Evolutionary conservation across 2,797 vertebrate species (phyloP).

Genomic region (Sylvilagus floridanus): DNA sequence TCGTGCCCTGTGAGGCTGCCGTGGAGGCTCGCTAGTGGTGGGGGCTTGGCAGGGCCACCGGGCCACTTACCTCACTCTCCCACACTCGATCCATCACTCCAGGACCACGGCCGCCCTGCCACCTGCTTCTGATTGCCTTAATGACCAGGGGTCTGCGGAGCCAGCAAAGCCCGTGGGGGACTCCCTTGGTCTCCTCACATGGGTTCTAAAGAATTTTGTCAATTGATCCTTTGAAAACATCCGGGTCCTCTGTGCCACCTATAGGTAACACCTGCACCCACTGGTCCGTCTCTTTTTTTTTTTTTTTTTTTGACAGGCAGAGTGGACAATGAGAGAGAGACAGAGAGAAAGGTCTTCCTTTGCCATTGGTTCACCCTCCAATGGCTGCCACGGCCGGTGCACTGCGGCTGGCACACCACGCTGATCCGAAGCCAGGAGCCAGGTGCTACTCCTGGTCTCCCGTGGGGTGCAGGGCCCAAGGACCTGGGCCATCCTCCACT

Average conservation of each 20-base stretch:
- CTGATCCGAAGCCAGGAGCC: too few relatives aligned
- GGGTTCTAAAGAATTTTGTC: not conserved
- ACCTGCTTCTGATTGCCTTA: constrained; percentile 71
- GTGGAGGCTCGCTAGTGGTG: constrained; percentile 52
- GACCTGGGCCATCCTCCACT: too few relatives aligned
- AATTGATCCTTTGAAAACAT: constrained; percentile 32
- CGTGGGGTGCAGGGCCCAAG: too few relatives aligned
- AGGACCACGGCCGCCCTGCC: not conserved
- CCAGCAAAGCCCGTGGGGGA: not conserved
- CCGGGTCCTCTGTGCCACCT: not conserved
- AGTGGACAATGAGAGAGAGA: too few relatives aligned
- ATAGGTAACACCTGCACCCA: not conserved
- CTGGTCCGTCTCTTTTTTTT: too few relatives aligned
- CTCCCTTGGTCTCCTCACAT: not conserved
- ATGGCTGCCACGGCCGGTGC: too few relatives aligned
- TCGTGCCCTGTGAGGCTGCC: not conserved
- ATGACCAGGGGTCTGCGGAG: not conserved
- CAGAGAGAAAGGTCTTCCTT: too few relatives aligned
- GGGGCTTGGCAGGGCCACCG: constrained; percentile 38
- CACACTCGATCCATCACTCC: constrained; percentile 30
- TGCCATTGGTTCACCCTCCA: too few relatives aligned
- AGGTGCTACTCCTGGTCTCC: too few relatives aligned
- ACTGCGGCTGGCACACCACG: too few relatives aligned
- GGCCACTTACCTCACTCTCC: not conserved
- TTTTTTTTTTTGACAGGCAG: too few relatives aligned